Conservation (phyloP, 2,797 vertebrate species). For the Serranus cabrilla region DNA sequence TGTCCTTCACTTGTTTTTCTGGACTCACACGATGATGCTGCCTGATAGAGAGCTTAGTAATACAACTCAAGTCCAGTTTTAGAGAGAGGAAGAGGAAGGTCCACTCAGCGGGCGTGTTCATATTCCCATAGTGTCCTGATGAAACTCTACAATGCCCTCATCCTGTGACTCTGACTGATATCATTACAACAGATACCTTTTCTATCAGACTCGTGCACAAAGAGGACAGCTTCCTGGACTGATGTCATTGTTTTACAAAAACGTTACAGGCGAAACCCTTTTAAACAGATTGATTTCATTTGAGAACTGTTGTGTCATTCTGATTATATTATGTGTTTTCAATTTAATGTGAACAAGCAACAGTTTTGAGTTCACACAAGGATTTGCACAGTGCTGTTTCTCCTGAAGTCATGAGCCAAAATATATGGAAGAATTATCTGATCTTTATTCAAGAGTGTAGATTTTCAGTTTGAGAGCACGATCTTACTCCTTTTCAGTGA, state of each 20-base stretch:
- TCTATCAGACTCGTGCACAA: neutral
- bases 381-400: neutral
- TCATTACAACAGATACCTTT: slow-evolving; percentile 50
- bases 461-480: too few relatives aligned
- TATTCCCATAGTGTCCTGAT: slow-evolving; percentile 27
- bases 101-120: slow-evolving; percentile 33
- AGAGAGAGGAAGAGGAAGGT: slow-evolving; percentile 66
- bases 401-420: too few relatives aligned
- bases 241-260: slow-evolving; percentile 31
- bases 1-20: neutral
- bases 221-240: slow-evolving; percentile 36
- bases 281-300: neutral
- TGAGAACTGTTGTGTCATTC: neutral
- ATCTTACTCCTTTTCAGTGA: too few relatives aligned
- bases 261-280: neutral
- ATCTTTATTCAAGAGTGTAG: too few relatives aligned
- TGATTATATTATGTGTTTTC: neutral
- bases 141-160: slow-evolving; percentile 34
- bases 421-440: too few relatives aligned
- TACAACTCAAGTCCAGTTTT: neutral
- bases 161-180: slow-evolving; percentile 67
- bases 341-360: neutral
- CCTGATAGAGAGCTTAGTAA: slow-evolving; percentile 44
- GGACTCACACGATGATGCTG: neutral
- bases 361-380: neutral